Evolutionary conservation across 2,888 invertebrate genomes (phyloP), one percentile per base, ranked within the genome.

Genomic region (Trissonchulus sp.): DNA sequence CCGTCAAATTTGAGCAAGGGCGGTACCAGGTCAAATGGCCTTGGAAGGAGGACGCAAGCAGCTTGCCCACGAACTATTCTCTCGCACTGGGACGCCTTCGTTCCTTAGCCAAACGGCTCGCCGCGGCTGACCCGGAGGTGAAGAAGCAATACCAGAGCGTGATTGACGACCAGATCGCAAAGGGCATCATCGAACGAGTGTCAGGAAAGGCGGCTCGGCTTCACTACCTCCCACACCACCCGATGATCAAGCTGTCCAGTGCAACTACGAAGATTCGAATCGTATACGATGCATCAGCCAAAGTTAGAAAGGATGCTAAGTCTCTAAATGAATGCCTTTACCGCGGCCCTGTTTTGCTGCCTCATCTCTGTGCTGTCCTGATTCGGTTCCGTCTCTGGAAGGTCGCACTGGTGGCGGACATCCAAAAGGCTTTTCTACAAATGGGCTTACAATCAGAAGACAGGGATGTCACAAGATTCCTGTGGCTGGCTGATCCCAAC

Each of bases 401-500:
- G 60, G 2, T 76, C 74, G 77, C 75, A 23, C n/a, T 78, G n/a
- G 73, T 73, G 0, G 78, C 78, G 15, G 78, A 80, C 69, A 76
- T 80, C 33, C 77, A 77, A 60, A 80, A 79, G 68, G 80, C 81
- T 0, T 81, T 80, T 76, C 74, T 74, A 74, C n/a, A 68, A 65
- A 18, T 76, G 78, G 65, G 77, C 75, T 1, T 78, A 75, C 63
- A 30, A 74, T 33, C 75, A 69, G 1, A 75, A 76, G 33, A 34
- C 76, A 34, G 77, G 3, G 77, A 79, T 28, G 73, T 69, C 1
- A 68, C 65, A 30, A 33, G 78, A 15, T 79, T 79, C 28, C 33
- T 79, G 1, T 79, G 79, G 79, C 35, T 76, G 1, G 60, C 78
- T 77, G 1, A n/a, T n/a, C n/a, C n/a, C n/a, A n/a, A n/a, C n/a